A percentile compares a stretch with the other conserved stretches of the same genome.
These are phyloP conservation scores for Danio choprae DNA, from an alignment of 2,797 vertebrate species.

Conservation along the genomic window DNA sequence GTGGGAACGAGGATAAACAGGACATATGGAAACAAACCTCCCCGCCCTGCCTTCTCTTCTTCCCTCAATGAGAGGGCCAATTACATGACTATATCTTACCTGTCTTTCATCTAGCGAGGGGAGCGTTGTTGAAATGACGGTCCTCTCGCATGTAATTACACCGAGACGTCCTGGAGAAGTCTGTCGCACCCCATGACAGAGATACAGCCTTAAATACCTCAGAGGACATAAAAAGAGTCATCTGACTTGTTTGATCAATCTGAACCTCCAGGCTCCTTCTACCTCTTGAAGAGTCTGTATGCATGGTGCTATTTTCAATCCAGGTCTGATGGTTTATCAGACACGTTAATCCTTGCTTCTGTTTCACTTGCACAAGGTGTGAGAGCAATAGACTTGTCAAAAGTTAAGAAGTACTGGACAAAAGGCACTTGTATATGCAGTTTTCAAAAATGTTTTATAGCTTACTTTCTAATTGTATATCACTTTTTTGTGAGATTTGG, in stretches of 20 bases:
- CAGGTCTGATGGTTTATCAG: slow-evolving; percentile 8
- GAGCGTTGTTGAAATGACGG: slow-evolving; percentile 79
- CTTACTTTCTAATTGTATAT: no score
- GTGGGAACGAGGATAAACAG: slow-evolving; percentile 54
- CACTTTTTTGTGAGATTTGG: no score
- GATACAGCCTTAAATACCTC: slow-evolving; percentile 65
- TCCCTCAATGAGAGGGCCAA: slow-evolving; percentile 72
- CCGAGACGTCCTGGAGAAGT: slow-evolving; percentile 80
- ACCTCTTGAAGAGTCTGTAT: slow-evolving; percentile 31
- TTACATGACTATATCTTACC: slow-evolving; percentile 80
- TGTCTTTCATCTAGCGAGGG: slow-evolving; percentile 81
- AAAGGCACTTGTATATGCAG: neutral
- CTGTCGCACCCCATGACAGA: slow-evolving; percentile 73
- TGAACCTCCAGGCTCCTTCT: slow-evolving; percentile 50
- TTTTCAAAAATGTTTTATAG: neutral
- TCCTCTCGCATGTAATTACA: slow-evolving; percentile 81
- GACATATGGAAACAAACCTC: slow-evolving; percentile 64
- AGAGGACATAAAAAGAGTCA: slow-evolving; percentile 63
- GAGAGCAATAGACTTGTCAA: neutral
- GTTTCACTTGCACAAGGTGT: neutral
- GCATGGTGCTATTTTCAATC: slow-evolving; percentile 22
- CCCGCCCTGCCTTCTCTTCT: slow-evolving; percentile 65
- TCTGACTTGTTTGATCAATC: slow-evolving; percentile 77
- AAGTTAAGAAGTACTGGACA: neutral
- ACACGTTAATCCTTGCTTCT: slow-evolving; percentile 9